Evolutionary conservation across 1,140 invertebrate species (phyloP).

Genomic region (Pogonus chalceus): DNA sequence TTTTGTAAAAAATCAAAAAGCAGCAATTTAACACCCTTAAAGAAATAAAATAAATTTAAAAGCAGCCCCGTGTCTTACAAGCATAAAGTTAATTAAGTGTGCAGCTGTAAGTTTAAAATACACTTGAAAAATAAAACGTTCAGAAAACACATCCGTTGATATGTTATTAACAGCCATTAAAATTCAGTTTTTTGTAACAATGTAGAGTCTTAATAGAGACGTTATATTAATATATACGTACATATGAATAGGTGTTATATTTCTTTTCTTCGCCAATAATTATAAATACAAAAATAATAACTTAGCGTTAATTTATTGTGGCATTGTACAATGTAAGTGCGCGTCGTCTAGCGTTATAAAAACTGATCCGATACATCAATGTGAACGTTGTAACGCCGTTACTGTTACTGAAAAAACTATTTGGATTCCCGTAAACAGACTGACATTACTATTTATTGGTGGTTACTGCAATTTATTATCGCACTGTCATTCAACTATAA

Average conservation of each 20-base stretch:
- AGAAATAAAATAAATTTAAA: too few species aligned
- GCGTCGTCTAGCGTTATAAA: not conserved
- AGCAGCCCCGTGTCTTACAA: too few species aligned
- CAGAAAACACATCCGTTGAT: not conserved
- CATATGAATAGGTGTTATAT: not conserved
- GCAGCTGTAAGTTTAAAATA: too few species aligned
- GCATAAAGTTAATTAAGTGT: too few species aligned
- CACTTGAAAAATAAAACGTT: not conserved
- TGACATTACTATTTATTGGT: constrained; percentile 1
- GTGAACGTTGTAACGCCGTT: not conserved
- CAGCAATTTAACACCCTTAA: too few species aligned
- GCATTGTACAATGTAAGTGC: not conserved
- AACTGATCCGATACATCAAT: not conserved
- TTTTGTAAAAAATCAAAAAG: too few species aligned
- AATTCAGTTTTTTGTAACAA: not conserved
- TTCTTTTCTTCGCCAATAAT: not conserved
- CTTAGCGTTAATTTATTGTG: not conserved
- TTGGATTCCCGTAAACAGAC: not conserved
- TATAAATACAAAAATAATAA: not conserved
- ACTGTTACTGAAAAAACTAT: not conserved
- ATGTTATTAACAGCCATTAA: not conserved
- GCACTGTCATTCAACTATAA: not conserved
- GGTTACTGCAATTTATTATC: not conserved
- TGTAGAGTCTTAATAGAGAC: not conserved
- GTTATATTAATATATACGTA: not conserved